phyloP scores from a whole-genome alignment of 2,888 invertebrate species.

The Epirrita christyi region DNA sequence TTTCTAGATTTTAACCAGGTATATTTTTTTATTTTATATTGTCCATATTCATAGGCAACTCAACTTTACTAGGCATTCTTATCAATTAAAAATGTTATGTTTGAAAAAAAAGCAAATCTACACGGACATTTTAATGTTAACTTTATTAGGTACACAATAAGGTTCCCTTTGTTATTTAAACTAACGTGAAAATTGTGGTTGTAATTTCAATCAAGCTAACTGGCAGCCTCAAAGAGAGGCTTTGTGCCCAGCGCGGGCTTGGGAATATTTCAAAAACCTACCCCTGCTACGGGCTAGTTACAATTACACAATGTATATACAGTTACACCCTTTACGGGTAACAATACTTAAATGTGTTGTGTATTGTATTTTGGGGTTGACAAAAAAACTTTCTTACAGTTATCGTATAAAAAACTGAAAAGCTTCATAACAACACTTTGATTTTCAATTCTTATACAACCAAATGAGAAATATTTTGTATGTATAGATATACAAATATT shows the following conservation, averaged over 20 bases:
- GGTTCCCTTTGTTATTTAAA: constrained; percentile 14
- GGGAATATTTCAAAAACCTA: constrained; percentile 21
- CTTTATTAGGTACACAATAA: constrained; percentile 12
- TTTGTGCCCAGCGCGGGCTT: constrained; percentile 17
- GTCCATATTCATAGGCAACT: too few species aligned
- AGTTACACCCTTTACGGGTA: too few species aligned
- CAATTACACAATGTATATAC: not conserved
- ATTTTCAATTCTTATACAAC: too few species aligned
- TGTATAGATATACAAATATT: too few species aligned
- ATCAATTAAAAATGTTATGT: not conserved
- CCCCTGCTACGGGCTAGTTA: constrained; percentile 7
- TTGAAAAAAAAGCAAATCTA: not conserved
- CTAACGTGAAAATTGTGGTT: constrained; percentile 29
- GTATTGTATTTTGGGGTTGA: too few species aligned
- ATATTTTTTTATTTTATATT: too few species aligned
- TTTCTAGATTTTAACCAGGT: too few species aligned
- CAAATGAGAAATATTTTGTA: too few species aligned
- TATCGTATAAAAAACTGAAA: too few species aligned
- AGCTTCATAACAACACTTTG: too few species aligned
- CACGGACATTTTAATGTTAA: constrained; percentile 11
- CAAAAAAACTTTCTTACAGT: too few species aligned
- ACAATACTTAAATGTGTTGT: too few species aligned
- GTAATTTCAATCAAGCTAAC: constrained; percentile 32
- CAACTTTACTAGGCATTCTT: not conserved
- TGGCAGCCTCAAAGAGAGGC: constrained; percentile 28